Evolutionary conservation across 2,113 vertebrate genomes (phyloP), one percentile per base, ranked within the genome.

Genomic region (Actenoides hombroni): DNA sequence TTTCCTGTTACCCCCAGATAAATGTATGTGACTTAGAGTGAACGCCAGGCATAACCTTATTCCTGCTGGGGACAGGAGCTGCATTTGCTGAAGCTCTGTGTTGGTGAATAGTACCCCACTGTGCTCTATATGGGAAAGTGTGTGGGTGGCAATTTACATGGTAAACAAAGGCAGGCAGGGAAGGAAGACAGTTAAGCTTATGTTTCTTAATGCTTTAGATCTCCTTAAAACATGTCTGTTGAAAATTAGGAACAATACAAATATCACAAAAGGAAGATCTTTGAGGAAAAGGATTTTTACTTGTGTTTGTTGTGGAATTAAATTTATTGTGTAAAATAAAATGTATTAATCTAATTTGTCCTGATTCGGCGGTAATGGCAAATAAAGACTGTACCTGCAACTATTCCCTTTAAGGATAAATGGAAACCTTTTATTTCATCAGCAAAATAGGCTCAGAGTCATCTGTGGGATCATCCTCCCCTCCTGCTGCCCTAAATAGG

Each of bases 111-210:
- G 88, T 70, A 91, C 61, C 94, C 94, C 59, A 91, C 95, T 96
- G 95, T 90, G 96, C 61, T 86, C 57, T 96, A 4, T 81, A 90
- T 78, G 82, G 94, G 86, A 79, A 88, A 86, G 84, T 89, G 83
- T 69, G 91, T 97, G 95, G 96, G 96, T 94, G 95, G 93, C 88
- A 94, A 92, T 96, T 96, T 97, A 67, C 89, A 64, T 90, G 92
- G 93, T 95, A 97, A 97, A 95, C 94, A 96, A 95, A 96, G 77
- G 61, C 60, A 94, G 51, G 68, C 77, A 83, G 90, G 68, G 92
- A 71, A 83, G 69, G 49, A 73, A 48, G 85, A 75, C 23, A 69
- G 64, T 65, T 83, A 61, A 54, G 85, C 51, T 86, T 94, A 49
- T 44, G 71, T 86, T 90, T 89, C 90, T 79, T 83, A 83, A 57